Evolutionary conservation across 2,113 vertebrate species (phyloP), one percentile per base, ranked within the genome.

Genomic region (Phylloscopus whistleri): DNA sequence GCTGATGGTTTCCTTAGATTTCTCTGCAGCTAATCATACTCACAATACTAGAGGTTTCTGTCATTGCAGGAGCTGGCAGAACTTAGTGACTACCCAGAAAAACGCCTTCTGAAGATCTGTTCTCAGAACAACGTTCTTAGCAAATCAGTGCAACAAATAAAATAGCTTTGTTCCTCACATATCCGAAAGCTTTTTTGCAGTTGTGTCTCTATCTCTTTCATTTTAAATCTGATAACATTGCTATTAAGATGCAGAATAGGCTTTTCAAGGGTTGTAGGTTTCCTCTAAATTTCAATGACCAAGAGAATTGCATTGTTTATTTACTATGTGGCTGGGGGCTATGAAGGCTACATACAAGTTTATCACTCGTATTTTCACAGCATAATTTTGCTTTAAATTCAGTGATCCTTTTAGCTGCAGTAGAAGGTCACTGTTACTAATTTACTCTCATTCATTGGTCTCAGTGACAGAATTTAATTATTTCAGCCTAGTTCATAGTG

Each of bases 1-100:
- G 62, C 17, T 89, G 94, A 94, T 96, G 73, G 56, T 81, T 96
- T 97, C 84, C 80, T 96, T 84, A 92, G 93, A 97, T 97, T 96
- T 92, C 55, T 68, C 10, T 80, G 33, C 80, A 95, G 52, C 91
- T 96, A 93, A 94, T 95, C 92, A 89, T 81, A 95, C 76, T 96
- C 85, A 90, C 84, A 93, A 52, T 84, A 96, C 58, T 58, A 14
- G 77, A 91, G 58, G 76, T 84, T 96, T 93, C 94, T 51, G 58
- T 96, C 94, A 43, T 41, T 63, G 66, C 88, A 95, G 90, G 84
- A 90, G 63, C 51, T 94, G 92, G 89, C 64, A 94, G 89, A 97
- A 94, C 95, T 94, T 74, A 96, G 82, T 94, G 94, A 94, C 89
- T 94, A 94, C 90, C 70, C 88, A 89, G 48, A 90, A 62, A 97